A percentile compares a stretch with the other conserved stretches of the same genome.
Conservation (phyloP, 92 coral and sea anemone species). For the Virgularia gustaviana region DNA sequence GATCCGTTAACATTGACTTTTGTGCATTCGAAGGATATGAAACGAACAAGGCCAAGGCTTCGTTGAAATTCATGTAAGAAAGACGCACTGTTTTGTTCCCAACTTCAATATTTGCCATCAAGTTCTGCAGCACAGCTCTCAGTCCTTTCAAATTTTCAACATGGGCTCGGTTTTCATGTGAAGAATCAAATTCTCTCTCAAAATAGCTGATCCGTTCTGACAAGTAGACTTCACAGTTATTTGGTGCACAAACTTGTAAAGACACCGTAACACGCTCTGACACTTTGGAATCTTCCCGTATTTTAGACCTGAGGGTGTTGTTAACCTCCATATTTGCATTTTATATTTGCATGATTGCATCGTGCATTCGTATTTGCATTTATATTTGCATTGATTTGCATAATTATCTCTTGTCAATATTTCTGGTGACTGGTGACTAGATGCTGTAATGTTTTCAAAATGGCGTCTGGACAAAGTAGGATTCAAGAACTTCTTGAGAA, state of each 20-base stretch:
- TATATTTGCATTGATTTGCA: constrained; percentile 5
- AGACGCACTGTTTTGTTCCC: constrained; percentile 12
- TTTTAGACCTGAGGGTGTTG: constrained; percentile 13
- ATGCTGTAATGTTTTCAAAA: neutral
- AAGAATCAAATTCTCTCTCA: neutral
- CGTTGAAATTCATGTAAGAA: constrained; percentile 41
- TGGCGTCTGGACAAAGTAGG: constrained; percentile 2
- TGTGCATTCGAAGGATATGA: constrained; percentile 23
- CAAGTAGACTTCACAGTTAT: constrained; percentile 36
- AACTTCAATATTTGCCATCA: constrained; percentile 43
- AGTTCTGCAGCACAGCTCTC: constrained; percentile 37
- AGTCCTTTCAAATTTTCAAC: constrained; percentile 40
- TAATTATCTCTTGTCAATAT: constrained; percentile 13
- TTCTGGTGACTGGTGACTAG: constrained; percentile 11
- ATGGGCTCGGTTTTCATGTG: constrained; percentile 38
- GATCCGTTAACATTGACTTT: constrained; percentile 22
- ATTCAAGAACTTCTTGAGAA: constrained; percentile 31
- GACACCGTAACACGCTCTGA: constrained; percentile 29
- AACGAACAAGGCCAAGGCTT: constrained; percentile 25
- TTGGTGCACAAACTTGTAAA: constrained; percentile 17
- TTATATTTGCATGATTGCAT: neutral
- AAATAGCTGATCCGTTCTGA: constrained; percentile 24
- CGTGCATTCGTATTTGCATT: too few species aligned
- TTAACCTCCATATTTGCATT: constrained; percentile 21
- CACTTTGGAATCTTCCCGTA: constrained; percentile 13